Base-by-base conservation (phyloP, 1,140 invertebrate species). In the Solenopsis invicta region DNA sequence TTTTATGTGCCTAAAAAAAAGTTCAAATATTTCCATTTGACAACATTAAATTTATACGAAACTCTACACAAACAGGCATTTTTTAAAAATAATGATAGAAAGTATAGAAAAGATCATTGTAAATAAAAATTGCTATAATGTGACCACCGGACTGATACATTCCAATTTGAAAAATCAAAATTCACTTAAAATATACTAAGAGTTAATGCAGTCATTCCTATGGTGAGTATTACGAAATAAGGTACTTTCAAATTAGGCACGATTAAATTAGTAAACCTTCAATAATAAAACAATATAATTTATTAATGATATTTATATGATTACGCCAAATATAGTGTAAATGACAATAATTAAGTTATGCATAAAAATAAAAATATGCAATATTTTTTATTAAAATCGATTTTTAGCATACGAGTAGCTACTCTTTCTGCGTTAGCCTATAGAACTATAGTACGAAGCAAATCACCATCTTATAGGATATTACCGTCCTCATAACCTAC, bases 121-220 rank as follows among this genome's bases (percentile, higher is more conserved):
- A 41, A 41, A 41, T 5, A 5, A 41, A 41, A 41, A 5, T 41
- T 41, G n/a, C n/a, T n/a, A n/a, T n/a, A 5, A 41, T 41, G 37
- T 5, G 37, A 41, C 37, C 37, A 41, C 2, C 5, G 37, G 5
- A 72, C 4, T 34, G 13, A 18, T 16, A 50, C 41, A 48, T 45
- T 72, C 13, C 4, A 52, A 56, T 66, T n/a, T 41, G 4, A 66
- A 8, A 59, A 41, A 21, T 21, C 1, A 12, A 37, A 29, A n/a
- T 52, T 59, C 37, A 75, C 72, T 18, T 75, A 34, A 56, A 56
- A 75, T 37, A 75, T 41, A 59, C 41, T 56, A 45, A 75, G n/a
- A 56, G 5, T 2, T 75, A 75, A 9, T 13, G 54, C 41, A 45
- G 1, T 13, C 4, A 75, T n/a, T 3, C 72, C 72, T 1, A 34